Conservation (phyloP, 2,113 vertebrate species). For the Mirza zaza region DNA sequence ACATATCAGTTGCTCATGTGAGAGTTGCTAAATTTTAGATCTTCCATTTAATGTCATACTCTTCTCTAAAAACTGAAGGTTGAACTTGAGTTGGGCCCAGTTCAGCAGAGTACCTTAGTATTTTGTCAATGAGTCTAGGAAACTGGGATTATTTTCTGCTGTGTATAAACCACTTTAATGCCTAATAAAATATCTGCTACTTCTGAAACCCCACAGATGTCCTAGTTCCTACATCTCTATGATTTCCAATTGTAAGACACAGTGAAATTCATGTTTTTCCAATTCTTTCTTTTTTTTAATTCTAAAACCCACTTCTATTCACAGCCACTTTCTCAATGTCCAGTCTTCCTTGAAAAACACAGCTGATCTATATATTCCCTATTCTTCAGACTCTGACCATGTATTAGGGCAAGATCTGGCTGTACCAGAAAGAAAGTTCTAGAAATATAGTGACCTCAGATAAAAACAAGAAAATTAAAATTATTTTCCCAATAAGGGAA, state of each 20-base stretch:
- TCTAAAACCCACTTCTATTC: background rate
- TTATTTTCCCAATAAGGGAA: background rate
- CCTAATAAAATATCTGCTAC: background rate
- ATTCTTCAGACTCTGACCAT: background rate
- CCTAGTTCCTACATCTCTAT: background rate
- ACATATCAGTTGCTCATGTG: background rate
- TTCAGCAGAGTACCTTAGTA: background rate
- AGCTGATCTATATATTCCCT: background rate
- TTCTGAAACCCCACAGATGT: background rate
- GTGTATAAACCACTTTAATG: background rate
- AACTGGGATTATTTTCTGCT: background rate
- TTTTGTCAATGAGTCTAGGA: background rate
- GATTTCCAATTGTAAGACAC: background rate
- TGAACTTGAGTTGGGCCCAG: background rate
- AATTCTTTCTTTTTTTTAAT: background rate
- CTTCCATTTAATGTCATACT: background rate
- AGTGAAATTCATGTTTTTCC: conserved; percentile 12
- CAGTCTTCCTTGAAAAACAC: background rate
- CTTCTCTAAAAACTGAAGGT: background rate
- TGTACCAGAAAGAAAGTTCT: background rate
- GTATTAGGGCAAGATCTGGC: background rate
- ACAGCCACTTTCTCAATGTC: background rate
- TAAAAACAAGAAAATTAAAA: conserved; percentile 36
- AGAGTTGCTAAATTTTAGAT: background rate
- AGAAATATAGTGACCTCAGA: background rate